Conservation (phyloP, 1,140 invertebrate genomes). For the Drosophila pruinosa region DNA sequence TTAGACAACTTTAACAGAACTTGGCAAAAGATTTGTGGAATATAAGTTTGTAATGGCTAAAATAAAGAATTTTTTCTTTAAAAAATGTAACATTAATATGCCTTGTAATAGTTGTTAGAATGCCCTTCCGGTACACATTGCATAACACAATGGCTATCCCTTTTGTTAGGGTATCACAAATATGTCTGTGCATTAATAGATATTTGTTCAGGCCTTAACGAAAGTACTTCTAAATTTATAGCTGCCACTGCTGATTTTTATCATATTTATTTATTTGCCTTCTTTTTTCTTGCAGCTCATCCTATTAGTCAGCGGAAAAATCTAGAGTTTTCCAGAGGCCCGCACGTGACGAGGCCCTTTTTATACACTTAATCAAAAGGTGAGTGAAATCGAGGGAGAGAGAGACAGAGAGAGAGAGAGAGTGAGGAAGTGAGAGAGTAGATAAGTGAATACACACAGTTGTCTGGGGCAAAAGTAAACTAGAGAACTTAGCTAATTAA, state of each 20-base stretch:
- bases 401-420: background rate
- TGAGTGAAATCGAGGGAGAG: slow-evolving; percentile 1
- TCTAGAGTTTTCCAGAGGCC: slow-evolving; percentile 16
- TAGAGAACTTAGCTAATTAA: slow-evolving; percentile 39
- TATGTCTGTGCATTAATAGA: background rate
- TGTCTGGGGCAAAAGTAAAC: background rate
- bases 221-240: slow-evolving; percentile 4
- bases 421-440: background rate
- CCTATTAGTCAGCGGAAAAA: slow-evolving; percentile 43
- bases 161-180: background rate
- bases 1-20: no score
- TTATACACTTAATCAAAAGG: slow-evolving; percentile 38
- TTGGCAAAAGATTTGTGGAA: no score
- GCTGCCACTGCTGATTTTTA: slow-evolving; percentile 5
- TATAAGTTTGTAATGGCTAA: no score
- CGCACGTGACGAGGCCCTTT: slow-evolving; percentile 37
- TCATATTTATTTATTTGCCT: slow-evolving; percentile 25
- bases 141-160: background rate
- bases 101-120: background rate
- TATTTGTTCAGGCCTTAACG: slow-evolving; percentile 2
- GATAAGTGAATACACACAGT: background rate
- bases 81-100: no score
- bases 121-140: background rate
- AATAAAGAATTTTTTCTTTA: no score
- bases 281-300: slow-evolving; percentile 19